Evolutionary conservation across 2,888 invertebrate genomes (phyloP).

Genomic region (Mythimna vitellina): DNA sequence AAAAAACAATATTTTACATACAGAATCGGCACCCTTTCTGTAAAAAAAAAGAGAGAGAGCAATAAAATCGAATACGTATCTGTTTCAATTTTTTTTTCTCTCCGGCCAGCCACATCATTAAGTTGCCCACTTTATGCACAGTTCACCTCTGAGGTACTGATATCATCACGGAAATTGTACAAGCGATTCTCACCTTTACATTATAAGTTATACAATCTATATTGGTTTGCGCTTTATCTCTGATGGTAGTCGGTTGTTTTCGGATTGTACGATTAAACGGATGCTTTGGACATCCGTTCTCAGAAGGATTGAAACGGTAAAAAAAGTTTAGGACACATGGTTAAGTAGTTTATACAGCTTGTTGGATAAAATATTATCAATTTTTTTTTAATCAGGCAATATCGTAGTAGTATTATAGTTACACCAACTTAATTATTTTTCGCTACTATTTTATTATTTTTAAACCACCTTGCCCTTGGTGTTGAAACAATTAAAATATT

Average conservation of each 20-base stretch:
- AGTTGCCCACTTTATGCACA: slow-evolving; percentile 65
- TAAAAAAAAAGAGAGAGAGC: slow-evolving; percentile 28
- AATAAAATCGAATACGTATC: slow-evolving; percentile 62
- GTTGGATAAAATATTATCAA: slow-evolving; percentile 13
- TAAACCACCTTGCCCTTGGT: background rate
- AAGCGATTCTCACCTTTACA: slow-evolving; percentile 46
- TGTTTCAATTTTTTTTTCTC: slow-evolving; percentile 55
- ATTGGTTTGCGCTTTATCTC: slow-evolving; percentile 31
- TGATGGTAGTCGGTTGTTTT: slow-evolving; percentile 67
- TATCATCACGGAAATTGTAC: slow-evolving; percentile 42
- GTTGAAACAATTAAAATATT: background rate
- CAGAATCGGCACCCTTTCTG: slow-evolving; percentile 28
- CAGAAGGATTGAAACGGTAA: slow-evolving; percentile 83
- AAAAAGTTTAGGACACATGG: slow-evolving; percentile 69
- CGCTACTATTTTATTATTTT: slow-evolving; percentile 14
- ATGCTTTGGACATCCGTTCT: slow-evolving; percentile 87
- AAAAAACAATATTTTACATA: slow-evolving; percentile 32
- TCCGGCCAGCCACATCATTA: slow-evolving; percentile 62
- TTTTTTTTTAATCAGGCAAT: background rate
- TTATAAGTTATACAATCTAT: background rate
- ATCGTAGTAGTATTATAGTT: background rate
- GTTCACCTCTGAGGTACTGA: slow-evolving; percentile 56
- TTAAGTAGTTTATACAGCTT: slow-evolving; percentile 52
- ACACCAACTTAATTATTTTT: background rate
- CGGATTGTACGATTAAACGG: slow-evolving; percentile 81